Base-by-base conservation (phyloP, 2,797 vertebrate genomes). In the Sebastes glaucus region DNA sequence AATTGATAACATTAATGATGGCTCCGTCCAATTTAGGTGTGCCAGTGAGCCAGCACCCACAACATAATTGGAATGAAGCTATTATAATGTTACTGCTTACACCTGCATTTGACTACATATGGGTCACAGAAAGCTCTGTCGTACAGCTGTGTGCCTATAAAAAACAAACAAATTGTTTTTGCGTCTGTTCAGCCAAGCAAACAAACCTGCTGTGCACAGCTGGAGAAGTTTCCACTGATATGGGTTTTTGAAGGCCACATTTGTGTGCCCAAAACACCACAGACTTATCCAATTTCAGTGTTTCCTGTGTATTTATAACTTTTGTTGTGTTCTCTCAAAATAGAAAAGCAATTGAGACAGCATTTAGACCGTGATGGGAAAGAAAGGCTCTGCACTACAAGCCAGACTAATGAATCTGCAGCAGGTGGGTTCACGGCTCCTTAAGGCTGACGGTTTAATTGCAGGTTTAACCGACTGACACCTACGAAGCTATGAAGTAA, bases 401-500 rank as follows among this genome's bases (percentile, higher is more conserved):
- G 49, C 3, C 76, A 77, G 68, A 73, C 74, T 55, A 63, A 86
- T 74, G 38, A 71, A 74, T 78, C 28, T 28, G 25, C 65, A 52
- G 25, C 20, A 35, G 23, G 71, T 49, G 62, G 62, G 49, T 53
- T 68, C 66, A 53, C 18, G 22, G 46, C 74, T 75, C 66, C 4
- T 3, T 27, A 7, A 56, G 77, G 57, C 57, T 69, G 76, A 77
- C 6, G 1, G 32, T 56, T 83, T 88, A 83, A 90, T 80, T 89
- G 73, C 32, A 63, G 74, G 61, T 88, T 83, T 79, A 73, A 80
- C 60, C 8, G 16, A 68, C 25, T 74, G 71, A 81, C 80, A 74
- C 77, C 80, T 77, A 64, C 68, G 7, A 72, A 56, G 62, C 71
- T 59, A 14, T 65, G 32, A 27, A 65, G 30, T 71, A 38, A 84